A percentile compares a stretch with the other conserved stretches of the same genome.
phyloP scores from a whole-genome alignment of 2,888 invertebrate species.

The Erynnis tages region DNA sequence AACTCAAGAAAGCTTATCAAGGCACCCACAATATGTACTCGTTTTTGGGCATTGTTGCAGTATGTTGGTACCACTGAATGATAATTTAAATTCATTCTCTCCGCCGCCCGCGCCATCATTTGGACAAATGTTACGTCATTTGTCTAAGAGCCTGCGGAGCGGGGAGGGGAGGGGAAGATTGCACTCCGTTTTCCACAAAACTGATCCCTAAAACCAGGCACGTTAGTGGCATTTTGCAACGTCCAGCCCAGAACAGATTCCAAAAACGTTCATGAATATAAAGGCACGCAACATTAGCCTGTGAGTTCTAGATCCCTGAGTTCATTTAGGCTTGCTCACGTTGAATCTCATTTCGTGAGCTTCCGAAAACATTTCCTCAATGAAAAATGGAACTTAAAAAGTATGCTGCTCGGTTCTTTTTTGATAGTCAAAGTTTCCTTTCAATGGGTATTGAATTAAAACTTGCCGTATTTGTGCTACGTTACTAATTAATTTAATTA shows the following conservation, averaged over 20 bases:
- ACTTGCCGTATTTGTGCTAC: slow-evolving; percentile 72
- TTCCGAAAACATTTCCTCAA: slow-evolving; percentile 66
- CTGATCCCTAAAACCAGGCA: slow-evolving; percentile 41
- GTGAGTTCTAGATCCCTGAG: slow-evolving; percentile 48
- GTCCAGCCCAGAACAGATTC: slow-evolving; percentile 53
- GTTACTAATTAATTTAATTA: slow-evolving; percentile 78
- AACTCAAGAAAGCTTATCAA: slow-evolving; percentile 5
- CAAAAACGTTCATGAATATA: slow-evolving; percentile 64
- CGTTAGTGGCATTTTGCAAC: slow-evolving; percentile 49
- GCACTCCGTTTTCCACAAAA: slow-evolving; percentile 40
- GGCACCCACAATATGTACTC: slow-evolving; percentile 55
- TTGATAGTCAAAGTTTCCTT: slow-evolving; percentile 51
- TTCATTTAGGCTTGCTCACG: slow-evolving; percentile 49
- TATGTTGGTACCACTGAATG: slow-evolving; percentile 80
- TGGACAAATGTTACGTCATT: slow-evolving; percentile 82
- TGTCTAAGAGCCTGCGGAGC: slow-evolving; percentile 71
- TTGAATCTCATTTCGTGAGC: slow-evolving; percentile 67
- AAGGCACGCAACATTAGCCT: slow-evolving; percentile 52
- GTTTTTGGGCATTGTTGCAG: slow-evolving; percentile 69
- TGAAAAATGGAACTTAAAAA: slow-evolving; percentile 68
- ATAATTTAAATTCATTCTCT: slow-evolving; percentile 83
- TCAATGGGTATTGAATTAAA: slow-evolving; percentile 77
- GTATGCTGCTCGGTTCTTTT: slow-evolving; percentile 60
- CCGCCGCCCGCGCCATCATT: slow-evolving; percentile 82
- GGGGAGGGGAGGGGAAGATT: slow-evolving; percentile 52